Base-by-base conservation (phyloP, 1,140 invertebrate genomes). In the Drosophila varians region DNA sequence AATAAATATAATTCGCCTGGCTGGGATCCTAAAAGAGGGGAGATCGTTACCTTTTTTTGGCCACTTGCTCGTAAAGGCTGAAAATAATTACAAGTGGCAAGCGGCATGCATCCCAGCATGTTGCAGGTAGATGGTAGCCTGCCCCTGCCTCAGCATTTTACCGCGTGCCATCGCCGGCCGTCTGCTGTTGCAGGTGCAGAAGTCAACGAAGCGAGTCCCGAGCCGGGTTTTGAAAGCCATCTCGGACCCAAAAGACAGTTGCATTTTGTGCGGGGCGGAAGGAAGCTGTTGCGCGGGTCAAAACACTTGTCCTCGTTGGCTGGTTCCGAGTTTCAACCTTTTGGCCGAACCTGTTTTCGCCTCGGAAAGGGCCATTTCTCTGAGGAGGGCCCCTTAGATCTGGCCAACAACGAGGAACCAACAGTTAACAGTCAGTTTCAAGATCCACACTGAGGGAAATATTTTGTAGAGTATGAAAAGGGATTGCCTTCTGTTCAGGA, bases 241-340 rank as follows among this genome's bases (percentile, higher is more conserved):
- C 60, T 19, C 14, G 16, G 2, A 9, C 14, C 38, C 42, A 49
- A 49, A 28, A 54, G 43, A 57, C 60, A 61, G 49, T 69, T 70
- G 48, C 46, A 21, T 16, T 57, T 49, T n/a, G 36, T 12, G 26
- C 47, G 9, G 51, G 54, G 58, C 74, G 56, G 74, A 83, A 80
- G 77, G 77, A 80, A 75, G 79, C 74, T 83, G 79, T 78, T 83
- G 79, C 61, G 70, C 79, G 75, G 79, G 71, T 74, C 71, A 75
- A 84, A 66, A 84, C 71, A 84, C 75, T 84, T 84, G 72, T 72
- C 52, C 21, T 36, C 60, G 45, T 31, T 42, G 7, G 62, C 36
- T 34, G 38, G 46, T 66, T 66, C 46, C 46, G 58, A 66, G 19
- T 66, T 66, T 65, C 60, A 66, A 52, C 55, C 68, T 52, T 48